These are phyloP conservation scores for Motacilla tschutschensis DNA, from an alignment of 2,113 vertebrate genomes.

Conservation along the genomic window DNA sequence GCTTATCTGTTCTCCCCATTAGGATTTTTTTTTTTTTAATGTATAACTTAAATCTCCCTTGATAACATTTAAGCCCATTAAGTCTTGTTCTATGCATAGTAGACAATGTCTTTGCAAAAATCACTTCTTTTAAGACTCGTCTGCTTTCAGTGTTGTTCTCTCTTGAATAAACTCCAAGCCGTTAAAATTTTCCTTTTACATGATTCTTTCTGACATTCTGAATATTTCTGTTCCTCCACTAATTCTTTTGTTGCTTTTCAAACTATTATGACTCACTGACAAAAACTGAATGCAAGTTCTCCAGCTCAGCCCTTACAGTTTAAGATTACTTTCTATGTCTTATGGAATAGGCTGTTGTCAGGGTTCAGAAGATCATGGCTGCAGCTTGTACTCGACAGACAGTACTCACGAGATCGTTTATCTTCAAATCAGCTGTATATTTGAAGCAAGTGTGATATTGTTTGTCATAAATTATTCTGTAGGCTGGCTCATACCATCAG, in stretches of 20 bases:
- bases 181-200: neutral
- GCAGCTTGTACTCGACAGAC: neutral
- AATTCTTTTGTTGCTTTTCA: neutral
- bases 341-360: neutral
- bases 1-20: conserved; percentile 24
- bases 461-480: neutral
- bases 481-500: neutral
- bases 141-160: neutral
- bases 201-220: neutral
- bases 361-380: neutral
- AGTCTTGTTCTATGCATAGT: neutral
- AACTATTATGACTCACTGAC: neutral
- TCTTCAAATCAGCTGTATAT: neutral
- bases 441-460: neutral
- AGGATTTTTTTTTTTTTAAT: neutral
- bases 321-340: neutral
- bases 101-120: neutral
- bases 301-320: neutral
- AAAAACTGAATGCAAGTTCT: neutral
- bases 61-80: conserved; percentile 33
- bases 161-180: neutral
- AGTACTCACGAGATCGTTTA: neutral
- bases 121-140: neutral
- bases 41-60: conserved; percentile 36
- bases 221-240: neutral